Evolutionary conservation across 2,113 vertebrate genomes (phyloP).

Genomic region (Furnarius figulus): DNA sequence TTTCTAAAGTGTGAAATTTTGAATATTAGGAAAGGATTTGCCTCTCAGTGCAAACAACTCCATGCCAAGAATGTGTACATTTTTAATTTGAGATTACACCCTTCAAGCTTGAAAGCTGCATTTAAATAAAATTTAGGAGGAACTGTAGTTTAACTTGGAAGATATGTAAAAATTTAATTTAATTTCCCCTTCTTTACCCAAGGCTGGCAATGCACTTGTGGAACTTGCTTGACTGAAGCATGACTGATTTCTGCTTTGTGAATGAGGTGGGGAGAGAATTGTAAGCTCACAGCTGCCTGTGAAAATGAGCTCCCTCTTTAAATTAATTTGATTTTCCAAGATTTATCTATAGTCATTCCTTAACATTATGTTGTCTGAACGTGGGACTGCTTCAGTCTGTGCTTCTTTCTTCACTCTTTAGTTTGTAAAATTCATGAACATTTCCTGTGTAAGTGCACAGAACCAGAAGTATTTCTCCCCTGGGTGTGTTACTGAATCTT

Average conservation of each 20-base stretch:
- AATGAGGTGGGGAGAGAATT: not conserved
- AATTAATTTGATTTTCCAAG: not conserved
- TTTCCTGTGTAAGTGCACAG: not conserved
- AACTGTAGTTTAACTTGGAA: not conserved
- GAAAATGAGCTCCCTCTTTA: not conserved
- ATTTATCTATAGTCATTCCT: not conserved
- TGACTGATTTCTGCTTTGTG: not conserved
- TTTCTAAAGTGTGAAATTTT: not conserved
- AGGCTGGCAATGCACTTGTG: not conserved
- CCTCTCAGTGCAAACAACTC: not conserved
- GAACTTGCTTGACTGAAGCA: not conserved
- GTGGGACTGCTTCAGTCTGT: not conserved
- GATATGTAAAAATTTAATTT: not conserved
- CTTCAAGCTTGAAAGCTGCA: not conserved
- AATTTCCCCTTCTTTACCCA: not conserved
- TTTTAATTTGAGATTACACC: not conserved
- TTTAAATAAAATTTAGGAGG: not conserved
- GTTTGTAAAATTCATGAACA: not conserved
- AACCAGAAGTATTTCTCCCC: not conserved
- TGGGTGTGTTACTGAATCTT: not conserved
- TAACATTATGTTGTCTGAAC: not conserved
- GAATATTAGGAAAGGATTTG: not conserved
- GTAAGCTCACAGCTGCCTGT: not conserved
- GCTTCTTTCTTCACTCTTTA: not conserved
- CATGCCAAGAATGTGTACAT: not conserved